Evolutionary conservation across 1,140 invertebrate species (phyloP).

Genomic region (Penaeus indicus): DNA sequence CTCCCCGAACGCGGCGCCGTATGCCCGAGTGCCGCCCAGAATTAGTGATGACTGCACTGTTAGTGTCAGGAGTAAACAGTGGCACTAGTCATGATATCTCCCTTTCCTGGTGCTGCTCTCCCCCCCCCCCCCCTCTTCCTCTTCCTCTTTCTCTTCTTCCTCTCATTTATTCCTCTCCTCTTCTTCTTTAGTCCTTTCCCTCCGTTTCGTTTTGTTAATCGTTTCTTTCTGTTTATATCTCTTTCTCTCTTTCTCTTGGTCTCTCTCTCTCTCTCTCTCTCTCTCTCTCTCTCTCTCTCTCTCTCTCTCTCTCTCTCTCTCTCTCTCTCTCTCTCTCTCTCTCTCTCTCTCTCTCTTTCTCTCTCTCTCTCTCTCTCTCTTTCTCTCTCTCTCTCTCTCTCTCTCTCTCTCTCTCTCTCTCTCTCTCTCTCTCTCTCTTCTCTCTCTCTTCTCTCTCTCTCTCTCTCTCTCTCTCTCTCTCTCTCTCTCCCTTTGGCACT

Average conservation of each 20-base stretch:
- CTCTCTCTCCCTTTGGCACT: too few relatives aligned
- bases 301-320: background rate
- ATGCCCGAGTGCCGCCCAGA: too few relatives aligned
- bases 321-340: background rate
- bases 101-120: background rate
- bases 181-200: background rate
- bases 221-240: background rate
- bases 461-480: too few relatives aligned
- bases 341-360: background rate
- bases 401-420: background rate
- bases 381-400: background rate
- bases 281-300: background rate
- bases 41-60: too few relatives aligned
- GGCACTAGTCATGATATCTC: background rate
- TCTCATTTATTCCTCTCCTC: conserved; percentile 5
- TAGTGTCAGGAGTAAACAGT: too few relatives aligned
- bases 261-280: background rate
- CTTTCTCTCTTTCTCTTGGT: background rate
- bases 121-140: background rate
- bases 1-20: background rate
- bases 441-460: background rate
- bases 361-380: background rate
- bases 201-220: background rate
- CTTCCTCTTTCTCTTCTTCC: background rate
- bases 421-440: conserved; percentile 4